phyloP scores from a whole-genome alignment of 2,113 vertebrate species.

The Salvelinus fontinalis region DNA sequence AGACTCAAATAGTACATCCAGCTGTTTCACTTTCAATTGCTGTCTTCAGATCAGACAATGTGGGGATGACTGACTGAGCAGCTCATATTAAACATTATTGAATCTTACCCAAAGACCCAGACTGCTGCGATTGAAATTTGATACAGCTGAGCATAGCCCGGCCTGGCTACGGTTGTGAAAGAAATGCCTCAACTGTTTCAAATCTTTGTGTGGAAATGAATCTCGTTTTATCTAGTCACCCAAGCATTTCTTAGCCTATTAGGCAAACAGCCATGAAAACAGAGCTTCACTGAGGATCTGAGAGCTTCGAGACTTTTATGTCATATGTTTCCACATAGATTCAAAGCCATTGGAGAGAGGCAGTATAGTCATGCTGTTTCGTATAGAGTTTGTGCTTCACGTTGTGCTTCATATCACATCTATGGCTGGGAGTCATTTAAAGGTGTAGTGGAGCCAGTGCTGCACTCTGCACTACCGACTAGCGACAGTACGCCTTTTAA shows the following conservation, averaged over 20 bases:
- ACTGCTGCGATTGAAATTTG: conserved; percentile 51
- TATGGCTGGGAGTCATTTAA: neutral
- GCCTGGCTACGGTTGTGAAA: conserved; percentile 4
- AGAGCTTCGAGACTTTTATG: conserved; percentile 15
- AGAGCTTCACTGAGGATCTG: conserved; percentile 21
- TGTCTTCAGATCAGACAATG: conserved; percentile 23
- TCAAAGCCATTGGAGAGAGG: neutral
- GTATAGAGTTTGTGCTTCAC: neutral
- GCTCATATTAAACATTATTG: neutral
- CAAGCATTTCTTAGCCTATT: conserved; percentile 45
- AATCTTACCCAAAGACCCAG: conserved; percentile 44
- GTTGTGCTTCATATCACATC: neutral
- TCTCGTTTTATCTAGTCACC: conserved; percentile 48
- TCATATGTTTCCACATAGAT: neutral
- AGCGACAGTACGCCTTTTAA: too few relatives aligned
- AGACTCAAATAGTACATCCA: conserved; percentile 12
- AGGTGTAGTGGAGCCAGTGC: too few relatives aligned
- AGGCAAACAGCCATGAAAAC: conserved; percentile 38
- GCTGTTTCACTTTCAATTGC: conserved; percentile 34
- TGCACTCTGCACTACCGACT: too few relatives aligned
- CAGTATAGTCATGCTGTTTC: neutral
- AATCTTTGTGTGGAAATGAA: conserved; percentile 49
- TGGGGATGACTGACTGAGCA: too few relatives aligned
- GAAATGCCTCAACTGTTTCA: conserved; percentile 40
- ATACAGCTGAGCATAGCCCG: conserved; percentile 54